Evolutionary conservation across 2,888 invertebrate species (phyloP), one percentile per base, ranked within the genome.

Genomic region (Tridacna crocea): DNA sequence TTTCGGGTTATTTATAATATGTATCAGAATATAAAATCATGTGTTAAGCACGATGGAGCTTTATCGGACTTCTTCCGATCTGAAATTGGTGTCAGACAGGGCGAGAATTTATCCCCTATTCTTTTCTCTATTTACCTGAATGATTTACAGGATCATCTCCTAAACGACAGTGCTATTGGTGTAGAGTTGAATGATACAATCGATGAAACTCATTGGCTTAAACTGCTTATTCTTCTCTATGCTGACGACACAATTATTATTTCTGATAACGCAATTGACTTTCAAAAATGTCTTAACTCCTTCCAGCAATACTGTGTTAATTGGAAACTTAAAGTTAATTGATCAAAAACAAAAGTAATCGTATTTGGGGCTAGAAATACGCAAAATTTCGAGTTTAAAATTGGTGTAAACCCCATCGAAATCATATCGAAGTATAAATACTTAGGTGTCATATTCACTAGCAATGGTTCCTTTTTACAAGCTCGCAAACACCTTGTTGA

Each of bases 221-320:
- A 73, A 27, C 73, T 73, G 19, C 24, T 73, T 22, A 24, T 73
- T 15, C 55, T 73, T 12, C 58, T 73, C 26, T 73, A 73, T 58
- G 73, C 73, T 27, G 77, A 81, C 24, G 81, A 77, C 66, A 77
- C 81, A 24, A 61, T 81, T n/a, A 61, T 77, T 26, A 46, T 81
- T 22, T 24, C 77, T 27, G 77, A 75, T n/a, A 63, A 17, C 22
- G 22, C 36, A 17, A 17, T 17, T 10, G 72, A 55, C 13, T 46
- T 80, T 46, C 72, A 80, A 58, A 66, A 46, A 13, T 70, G 61
- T 12, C 68, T 81, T 12, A 61, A 66, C 47, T n/a, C 15, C n/a
- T 78, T 72, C n/a, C 27, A 63, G 6, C n/a, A 24, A 24, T 80
- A 73, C 51, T 77, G 80, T 27, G 27, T 63, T 26, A 17, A 72